phyloP scores from a whole-genome alignment of 2,888 invertebrate species.

The Drosophila quinaria region DNA sequence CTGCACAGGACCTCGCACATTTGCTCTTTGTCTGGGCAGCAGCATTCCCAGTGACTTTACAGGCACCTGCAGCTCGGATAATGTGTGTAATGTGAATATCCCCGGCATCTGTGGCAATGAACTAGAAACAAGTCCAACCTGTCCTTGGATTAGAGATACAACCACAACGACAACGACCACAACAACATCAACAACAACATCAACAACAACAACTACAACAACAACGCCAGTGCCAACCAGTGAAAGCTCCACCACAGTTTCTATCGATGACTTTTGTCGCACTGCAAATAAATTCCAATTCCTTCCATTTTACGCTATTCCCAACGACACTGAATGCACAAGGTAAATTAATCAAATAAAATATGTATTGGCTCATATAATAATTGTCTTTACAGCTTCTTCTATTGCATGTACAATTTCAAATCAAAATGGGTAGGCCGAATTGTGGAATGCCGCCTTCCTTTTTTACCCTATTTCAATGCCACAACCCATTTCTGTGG shows the following conservation, averaged over 20 bases:
- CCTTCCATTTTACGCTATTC: conserved; percentile 13
- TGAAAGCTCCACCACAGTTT: not conserved
- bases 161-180: not conserved
- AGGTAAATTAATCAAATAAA: conserved; percentile 18
- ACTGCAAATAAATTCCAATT: not conserved
- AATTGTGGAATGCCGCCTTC: conserved; percentile 3
- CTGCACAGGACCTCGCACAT: conserved; percentile 63
- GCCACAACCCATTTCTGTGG: conserved; percentile 13
- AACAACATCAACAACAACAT: not conserved
- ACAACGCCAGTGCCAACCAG: not conserved
- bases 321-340: conserved; percentile 36
- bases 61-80: conserved; percentile 43
- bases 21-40: conserved; percentile 67
- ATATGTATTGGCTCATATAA: too few species aligned
- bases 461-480: conserved; percentile 29
- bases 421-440: not conserved
- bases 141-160: not conserved
- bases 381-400: conserved; percentile 16
- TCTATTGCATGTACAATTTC: not conserved
- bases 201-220: not conserved
- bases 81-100: conserved; percentile 31
- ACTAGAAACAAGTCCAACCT: conserved; percentile 22
- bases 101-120: conserved; percentile 33
- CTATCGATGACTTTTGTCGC: conserved; percentile 11
- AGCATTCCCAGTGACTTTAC: conserved; percentile 24